phyloP scores from a whole-genome alignment of 2,113 vertebrate species.

The Mionectes macconnelli region DNA sequence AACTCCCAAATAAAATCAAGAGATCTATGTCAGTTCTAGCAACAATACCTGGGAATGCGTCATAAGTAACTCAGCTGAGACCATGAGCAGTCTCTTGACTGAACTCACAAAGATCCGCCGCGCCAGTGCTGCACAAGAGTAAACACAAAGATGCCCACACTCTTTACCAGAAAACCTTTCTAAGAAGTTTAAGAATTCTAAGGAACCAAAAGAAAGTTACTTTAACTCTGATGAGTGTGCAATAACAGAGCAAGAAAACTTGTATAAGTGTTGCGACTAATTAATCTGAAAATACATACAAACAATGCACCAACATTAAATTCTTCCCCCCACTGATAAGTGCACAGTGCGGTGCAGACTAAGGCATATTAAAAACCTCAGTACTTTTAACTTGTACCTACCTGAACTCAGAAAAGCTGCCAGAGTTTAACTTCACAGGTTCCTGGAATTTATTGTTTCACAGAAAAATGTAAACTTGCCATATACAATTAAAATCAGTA shows the following conservation, averaged over 20 bases:
- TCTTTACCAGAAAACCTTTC: background rate
- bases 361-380: background rate
- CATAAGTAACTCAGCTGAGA: background rate
- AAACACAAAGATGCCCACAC: background rate
- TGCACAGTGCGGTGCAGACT: background rate
- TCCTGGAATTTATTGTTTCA: background rate
- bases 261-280: background rate
- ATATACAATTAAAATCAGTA: background rate
- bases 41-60: background rate
- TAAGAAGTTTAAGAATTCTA: background rate
- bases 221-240: background rate
- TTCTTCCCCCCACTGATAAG: background rate
- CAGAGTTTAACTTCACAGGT: background rate
- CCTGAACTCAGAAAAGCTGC: background rate
- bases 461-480: background rate
- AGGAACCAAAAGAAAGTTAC: background rate
- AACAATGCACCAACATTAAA: background rate
- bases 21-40: background rate
- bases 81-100: background rate
- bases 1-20: background rate
- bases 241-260: background rate
- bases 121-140: accelerated
- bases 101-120: background rate
- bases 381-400: background rate
- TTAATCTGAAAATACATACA: background rate